A percentile compares a stretch with the other conserved stretches of the same genome.
Evolutionary conservation across 2,797 vertebrate species (phyloP).

Genomic region (Eulemur coronatus): DNA sequence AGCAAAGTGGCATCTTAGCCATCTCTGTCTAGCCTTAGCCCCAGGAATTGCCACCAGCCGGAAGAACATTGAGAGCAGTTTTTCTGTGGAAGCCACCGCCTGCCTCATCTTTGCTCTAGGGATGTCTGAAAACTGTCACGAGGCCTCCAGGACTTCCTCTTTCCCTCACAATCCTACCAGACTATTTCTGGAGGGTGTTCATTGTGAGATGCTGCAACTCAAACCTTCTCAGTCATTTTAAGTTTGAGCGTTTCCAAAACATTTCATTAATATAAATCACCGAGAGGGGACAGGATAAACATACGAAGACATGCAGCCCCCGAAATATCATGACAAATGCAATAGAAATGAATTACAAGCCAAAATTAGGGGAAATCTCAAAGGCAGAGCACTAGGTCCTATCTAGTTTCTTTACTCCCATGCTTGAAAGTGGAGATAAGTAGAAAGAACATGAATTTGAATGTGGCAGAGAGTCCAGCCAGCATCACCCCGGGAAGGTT

Average conservation of each 20-base stretch:
- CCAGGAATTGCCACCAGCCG: background rate
- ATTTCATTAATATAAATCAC: slow-evolving; percentile 56
- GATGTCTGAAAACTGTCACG: background rate
- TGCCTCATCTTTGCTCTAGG: background rate
- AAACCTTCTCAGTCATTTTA: background rate
- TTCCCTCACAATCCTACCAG: background rate
- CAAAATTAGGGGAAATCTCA: slow-evolving; percentile 78
- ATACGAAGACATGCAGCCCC: slow-evolving; percentile 87
- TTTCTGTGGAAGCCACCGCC: background rate
- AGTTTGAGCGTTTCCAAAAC: background rate
- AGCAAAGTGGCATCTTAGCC: background rate
- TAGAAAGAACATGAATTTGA: slow-evolving; percentile 81
- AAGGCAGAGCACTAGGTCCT: slow-evolving; percentile 84
- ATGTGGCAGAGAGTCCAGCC: slow-evolving; percentile 84
- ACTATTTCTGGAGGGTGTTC: background rate
- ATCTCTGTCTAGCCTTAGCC: background rate
- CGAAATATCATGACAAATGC: slow-evolving; percentile 80
- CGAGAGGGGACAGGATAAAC: slow-evolving; percentile 72
- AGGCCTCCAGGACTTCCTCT: background rate
- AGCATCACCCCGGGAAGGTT: slow-evolving; percentile 86
- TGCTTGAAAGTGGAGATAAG: slow-evolving; percentile 86
- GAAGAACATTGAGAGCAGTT: background rate
- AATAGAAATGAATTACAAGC: slow-evolving; percentile 69
- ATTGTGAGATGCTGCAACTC: background rate
- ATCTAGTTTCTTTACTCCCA: slow-evolving; percentile 85